Evolutionary conservation across 1,140 invertebrate species (phyloP).

Genomic region (Dendroctonus valens): DNA sequence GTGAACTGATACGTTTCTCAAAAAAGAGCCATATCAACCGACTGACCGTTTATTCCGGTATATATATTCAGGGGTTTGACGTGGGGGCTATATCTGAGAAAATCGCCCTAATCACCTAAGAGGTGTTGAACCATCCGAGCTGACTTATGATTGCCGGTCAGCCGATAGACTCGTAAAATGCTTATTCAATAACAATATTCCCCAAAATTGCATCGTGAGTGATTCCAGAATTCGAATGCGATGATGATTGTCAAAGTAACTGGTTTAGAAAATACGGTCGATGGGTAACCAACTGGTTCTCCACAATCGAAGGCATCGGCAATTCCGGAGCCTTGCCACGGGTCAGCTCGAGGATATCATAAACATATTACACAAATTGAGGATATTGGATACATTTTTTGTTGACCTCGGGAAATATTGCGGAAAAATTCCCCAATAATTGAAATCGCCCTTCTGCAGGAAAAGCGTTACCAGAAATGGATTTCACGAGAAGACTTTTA

Average conservation of each 20-base stretch:
- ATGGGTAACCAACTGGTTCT: too few species aligned
- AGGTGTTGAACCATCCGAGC: slow-evolving; percentile 46
- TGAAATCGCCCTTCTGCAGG: slow-evolving; percentile 7
- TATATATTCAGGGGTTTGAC: slow-evolving; percentile 42
- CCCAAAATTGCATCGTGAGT: background rate
- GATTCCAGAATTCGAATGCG: too few species aligned
- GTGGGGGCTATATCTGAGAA: slow-evolving; percentile 40
- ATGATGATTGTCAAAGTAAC: too few species aligned
- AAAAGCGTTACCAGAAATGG: too few species aligned
- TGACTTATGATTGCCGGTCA: slow-evolving; percentile 48
- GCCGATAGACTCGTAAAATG: slow-evolving; percentile 46
- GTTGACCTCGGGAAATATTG: slow-evolving; percentile 33
- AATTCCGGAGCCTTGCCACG: slow-evolving; percentile 9
- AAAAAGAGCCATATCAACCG: slow-evolving; percentile 31
- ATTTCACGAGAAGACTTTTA: too few species aligned
- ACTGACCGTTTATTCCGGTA: slow-evolving; percentile 33
- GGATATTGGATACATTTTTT: slow-evolving; percentile 30
- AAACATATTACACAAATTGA: slow-evolving; percentile 44
- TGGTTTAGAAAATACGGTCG: too few species aligned
- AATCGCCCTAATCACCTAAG: slow-evolving; percentile 48
- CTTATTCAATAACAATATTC: slow-evolving; percentile 47
- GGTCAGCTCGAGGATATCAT: slow-evolving; percentile 39
- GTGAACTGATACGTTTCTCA: slow-evolving; percentile 27
- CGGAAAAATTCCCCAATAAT: slow-evolving; percentile 29
- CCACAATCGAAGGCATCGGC: too few species aligned